Conservation (phyloP, 2,888 invertebrate species). For the Copidosoma aretas region DNA sequence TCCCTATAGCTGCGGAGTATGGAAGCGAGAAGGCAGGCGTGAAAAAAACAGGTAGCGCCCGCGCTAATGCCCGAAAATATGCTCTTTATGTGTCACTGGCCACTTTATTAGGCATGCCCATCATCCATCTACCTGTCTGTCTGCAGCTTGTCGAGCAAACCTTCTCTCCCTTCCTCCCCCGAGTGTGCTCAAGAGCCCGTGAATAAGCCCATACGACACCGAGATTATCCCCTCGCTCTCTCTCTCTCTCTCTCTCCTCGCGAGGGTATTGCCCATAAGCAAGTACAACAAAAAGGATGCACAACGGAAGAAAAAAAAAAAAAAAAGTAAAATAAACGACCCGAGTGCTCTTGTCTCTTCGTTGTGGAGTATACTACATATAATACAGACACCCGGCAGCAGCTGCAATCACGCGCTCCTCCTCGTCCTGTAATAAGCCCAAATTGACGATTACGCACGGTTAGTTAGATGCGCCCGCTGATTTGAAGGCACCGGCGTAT, state of each 20-base stretch:
- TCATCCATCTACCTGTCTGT: neutral
- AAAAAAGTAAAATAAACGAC: too few species aligned
- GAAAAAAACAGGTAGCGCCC: conserved; percentile 36
- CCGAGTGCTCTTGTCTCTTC: too few species aligned
- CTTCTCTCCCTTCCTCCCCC: neutral
- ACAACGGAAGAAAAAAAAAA: neutral
- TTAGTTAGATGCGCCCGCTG: conserved; percentile 58
- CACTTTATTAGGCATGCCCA: conserved; percentile 44
- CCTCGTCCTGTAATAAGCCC: conserved; percentile 48
- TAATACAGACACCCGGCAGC: neutral
- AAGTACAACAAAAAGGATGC: neutral
- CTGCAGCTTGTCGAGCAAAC: neutral
- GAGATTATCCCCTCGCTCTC: neutral
- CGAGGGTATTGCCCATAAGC: neutral
- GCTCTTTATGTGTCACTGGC: conserved; percentile 59
- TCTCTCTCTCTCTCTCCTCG: neutral
- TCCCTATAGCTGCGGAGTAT: too few species aligned
- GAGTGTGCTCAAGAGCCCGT: neutral
- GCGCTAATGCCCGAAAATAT: conserved; percentile 55
- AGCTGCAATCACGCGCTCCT: conserved; percentile 16
- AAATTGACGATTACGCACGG: conserved; percentile 60
- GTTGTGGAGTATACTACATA: too few species aligned
- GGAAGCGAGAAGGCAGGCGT: too few species aligned
- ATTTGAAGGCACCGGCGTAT: conserved; percentile 50
- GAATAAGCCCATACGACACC: neutral